Base-by-base conservation (phyloP, 2,113 vertebrate genomes). In the Mirounga angustirostris region DNA sequence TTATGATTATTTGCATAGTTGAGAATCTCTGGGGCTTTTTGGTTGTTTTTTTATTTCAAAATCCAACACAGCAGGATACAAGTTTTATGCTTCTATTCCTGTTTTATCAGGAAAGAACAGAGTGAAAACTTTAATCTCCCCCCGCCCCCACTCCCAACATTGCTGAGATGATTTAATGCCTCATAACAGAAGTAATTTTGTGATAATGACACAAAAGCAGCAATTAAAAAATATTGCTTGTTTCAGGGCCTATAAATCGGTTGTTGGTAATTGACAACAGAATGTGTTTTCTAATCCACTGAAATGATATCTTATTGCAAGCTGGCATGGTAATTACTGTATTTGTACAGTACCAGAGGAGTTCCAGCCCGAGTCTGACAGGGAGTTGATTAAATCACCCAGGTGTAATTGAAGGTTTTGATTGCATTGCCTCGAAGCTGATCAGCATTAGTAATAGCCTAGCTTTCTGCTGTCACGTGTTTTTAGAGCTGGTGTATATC, bases 381-480 rank as follows among this genome's bases (percentile, higher is more conserved):
- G 97, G 84, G 91, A 98, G 96, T n/a, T 98, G 96, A 99, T 98
- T 98, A 98, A 99, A 98, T 97, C 96, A 84, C 94, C 13, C 78
- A 98, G 89, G 95, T 98, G 54, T 98, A 98, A 98, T 98, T 98
- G 98, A 97, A 98, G 94, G 92, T 76, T 98, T 98, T 98, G 98
- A 97, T 98, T 98, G 95, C 96, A 92, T 96, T 98, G 96, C 94
- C 92, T 95, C 93, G 88, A 50, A 97, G 97, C 81, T 92, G 92
- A 97, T 97, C 98, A 89, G 96, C 97, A 97, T 93, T 93, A 28
- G 4, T 82, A 97, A 87, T 0, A 2, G 89, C 93, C 96, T 46
- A 76, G 67, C 46, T 94, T 89, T 96, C 46, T 91, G 56, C 59
- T 93, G 88, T 93, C 82, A 61, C 78, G 43, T 61, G 78, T 30